A percentile compares a stretch with the other conserved stretches of the same genome.
Conservation (phyloP, 2,797 vertebrate species). For the Spinibarbus caldwelli region DNA sequence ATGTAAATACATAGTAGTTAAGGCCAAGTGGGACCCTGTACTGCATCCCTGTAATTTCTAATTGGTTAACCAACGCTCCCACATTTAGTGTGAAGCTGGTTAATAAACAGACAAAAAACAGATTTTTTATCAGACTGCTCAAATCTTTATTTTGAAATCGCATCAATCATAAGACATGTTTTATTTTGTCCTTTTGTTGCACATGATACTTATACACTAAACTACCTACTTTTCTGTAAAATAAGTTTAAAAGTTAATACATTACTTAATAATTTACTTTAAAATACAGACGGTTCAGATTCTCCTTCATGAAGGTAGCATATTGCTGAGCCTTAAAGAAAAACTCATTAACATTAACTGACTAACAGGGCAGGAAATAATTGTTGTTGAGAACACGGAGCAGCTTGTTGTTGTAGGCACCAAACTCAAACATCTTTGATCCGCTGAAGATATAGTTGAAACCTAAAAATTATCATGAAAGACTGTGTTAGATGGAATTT, state of each 20-base stretch:
- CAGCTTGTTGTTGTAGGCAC: neutral
- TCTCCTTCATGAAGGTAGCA: neutral
- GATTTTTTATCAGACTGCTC: neutral
- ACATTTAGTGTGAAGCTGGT: neutral
- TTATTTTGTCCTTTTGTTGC: neutral
- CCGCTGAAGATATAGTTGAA: constrained; percentile 36
- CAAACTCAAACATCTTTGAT: constrained; percentile 29
- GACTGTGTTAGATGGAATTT: neutral
- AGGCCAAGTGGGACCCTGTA: too few species aligned
- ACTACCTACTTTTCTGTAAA: neutral
- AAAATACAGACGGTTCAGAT: constrained; percentile 13
- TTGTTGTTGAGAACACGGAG: constrained; percentile 40
- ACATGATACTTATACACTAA: neutral
- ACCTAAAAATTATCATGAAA: constrained; percentile 19
- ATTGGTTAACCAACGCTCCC: too few species aligned
- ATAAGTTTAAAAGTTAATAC: constrained; percentile 22
- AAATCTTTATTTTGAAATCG: constrained; percentile 18
- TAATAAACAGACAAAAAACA: neutral
- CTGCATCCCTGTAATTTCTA: too few species aligned
- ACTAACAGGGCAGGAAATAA: constrained; percentile 43
- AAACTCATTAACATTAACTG: neutral
- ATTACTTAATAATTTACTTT: neutral
- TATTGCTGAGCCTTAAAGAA: neutral
- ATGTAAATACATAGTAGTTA: too few species aligned
- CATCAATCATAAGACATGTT: neutral